Evolutionary conservation across 2,888 invertebrate genomes (phyloP), one percentile per base, ranked within the genome.

Genomic region (Lymantria dispar): DNA sequence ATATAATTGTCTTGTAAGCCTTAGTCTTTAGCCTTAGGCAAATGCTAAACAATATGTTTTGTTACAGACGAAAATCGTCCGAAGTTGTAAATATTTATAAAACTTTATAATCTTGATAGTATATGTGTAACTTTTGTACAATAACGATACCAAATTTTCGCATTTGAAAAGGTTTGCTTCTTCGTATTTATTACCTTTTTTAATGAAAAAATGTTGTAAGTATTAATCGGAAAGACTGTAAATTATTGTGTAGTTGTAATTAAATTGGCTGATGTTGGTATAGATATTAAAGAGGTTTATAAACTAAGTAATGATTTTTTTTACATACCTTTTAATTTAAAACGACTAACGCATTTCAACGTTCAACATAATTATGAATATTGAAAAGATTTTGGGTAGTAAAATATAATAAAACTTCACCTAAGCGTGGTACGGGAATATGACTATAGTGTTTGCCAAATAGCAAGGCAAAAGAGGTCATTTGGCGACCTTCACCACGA

Each of bases 141-240:
- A 88, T 86, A 85, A 80, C 76, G 86, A 89, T 89, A 91, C 90
- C 90, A 91, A 91, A 91, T 87, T 87, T 79, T 82, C 78, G 87
- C 87, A 87, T 87, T 86, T 87, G 81, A 80, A 74, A 75, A 80
- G 73, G 83, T 80, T 82, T 83, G 88, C 88, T 87, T 87, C 82
- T 81, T 85, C 76, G 76, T 86, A 86, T 86, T 87, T 86, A 87
- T 87, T 85, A 80, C 78, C 83, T 84, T 85, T 85, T 79, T 80
- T 78, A 81, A 75, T 71, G 57, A 69, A 72, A 77, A 74, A 79
- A 73, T 77, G 80, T 83, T 85, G 79, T 80, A 85, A 87, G 87
- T 91, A 89, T 90, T 90, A 87, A 82, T 89, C 83, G 79, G 85
- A 85, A 91, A 91, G 90, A 91, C 90, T 91, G 90, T 91, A 90